Conservation (phyloP, 2,113 vertebrate species). For the Ptyas mucosa region DNA sequence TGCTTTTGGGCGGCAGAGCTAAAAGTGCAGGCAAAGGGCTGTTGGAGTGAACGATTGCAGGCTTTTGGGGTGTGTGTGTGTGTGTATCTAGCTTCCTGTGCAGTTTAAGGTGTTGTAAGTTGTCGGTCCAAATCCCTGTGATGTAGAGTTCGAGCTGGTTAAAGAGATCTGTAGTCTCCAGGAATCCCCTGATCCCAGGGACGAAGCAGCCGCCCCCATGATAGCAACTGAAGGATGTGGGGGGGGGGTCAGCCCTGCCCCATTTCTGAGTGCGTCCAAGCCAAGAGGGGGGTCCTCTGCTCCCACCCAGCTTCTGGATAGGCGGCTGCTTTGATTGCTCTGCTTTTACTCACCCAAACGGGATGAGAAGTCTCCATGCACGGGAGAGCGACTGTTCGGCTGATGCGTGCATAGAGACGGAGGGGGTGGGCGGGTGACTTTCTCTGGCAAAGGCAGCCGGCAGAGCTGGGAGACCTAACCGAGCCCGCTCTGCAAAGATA, state of each 20-base stretch:
- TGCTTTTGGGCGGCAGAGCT: not conserved
- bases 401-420: not conserved
- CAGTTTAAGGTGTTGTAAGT: not conserved
- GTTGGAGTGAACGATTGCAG: not conserved
- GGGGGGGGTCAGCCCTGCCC: not conserved
- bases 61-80: too few relatives aligned
- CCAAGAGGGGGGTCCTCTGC: fast-evolving
- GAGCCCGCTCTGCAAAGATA: not conserved
- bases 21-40: not conserved
- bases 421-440: not conserved
- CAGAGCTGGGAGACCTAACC: not conserved
- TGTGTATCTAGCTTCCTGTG: not conserved
- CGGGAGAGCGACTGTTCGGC: not conserved
- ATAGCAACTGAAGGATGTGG: not conserved
- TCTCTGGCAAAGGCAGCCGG: too few relatives aligned
- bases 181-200: not conserved
- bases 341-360: too few relatives aligned
- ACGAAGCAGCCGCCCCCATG: not conserved
- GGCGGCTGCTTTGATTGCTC: not conserved
- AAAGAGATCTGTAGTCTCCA: not conserved
- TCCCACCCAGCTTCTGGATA: not conserved
- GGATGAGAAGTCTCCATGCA: not conserved
- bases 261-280: not conserved
- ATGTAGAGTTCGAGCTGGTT: not conserved
- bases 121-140: not conserved